Conservation (phyloP, 2,797 vertebrate genomes). For the Pagetopsis macropterus region DNA sequence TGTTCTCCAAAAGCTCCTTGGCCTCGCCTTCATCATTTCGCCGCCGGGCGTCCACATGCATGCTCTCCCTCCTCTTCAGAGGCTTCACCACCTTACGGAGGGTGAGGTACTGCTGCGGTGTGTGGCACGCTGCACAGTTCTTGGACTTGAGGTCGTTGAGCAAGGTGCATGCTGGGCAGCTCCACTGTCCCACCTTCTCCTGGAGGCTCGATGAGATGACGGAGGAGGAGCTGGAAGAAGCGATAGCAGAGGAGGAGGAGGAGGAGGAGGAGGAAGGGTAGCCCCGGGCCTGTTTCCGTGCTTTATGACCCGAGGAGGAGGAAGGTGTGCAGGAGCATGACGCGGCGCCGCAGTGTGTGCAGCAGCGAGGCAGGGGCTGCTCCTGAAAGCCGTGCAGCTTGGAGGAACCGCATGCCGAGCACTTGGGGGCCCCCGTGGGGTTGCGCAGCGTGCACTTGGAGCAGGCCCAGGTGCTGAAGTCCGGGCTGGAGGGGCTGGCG, state of each 20-base stretch:
- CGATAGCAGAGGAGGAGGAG: conserved; percentile 59
- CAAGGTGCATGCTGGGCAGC: conserved; percentile 94
- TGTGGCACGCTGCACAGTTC: conserved; percentile 95
- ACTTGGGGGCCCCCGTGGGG: conserved; percentile 87
- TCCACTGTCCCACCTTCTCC: conserved; percentile 88
- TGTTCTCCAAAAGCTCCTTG: conserved; percentile 97
- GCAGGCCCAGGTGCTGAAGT: conserved; percentile 96
- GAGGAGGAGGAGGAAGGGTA: conserved; percentile 73
- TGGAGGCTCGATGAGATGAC: conserved; percentile 62
- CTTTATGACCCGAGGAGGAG: conserved; percentile 70
- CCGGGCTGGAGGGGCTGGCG: conserved; percentile 93
- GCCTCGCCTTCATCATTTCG: conserved; percentile 96
- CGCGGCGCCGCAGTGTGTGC: conserved; percentile 78
- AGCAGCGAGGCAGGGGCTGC: conserved; percentile 76
- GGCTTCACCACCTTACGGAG: conserved; percentile 87
- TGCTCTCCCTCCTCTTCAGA: conserved; percentile 92
- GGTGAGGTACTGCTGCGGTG: conserved; percentile 90
- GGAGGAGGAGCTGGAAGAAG: conserved; percentile 60
- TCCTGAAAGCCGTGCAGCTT: conserved; percentile 96
- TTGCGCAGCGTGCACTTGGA: conserved; percentile 96
- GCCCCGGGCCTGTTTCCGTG: conserved; percentile 82
- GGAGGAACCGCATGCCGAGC: conserved; percentile 92
- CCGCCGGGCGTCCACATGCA: conserved; percentile 93
- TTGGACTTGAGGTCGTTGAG: conserved; percentile 90
- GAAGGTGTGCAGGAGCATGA: conserved; percentile 77